These are phyloP conservation scores for Clamator glandarius DNA, from an alignment of 2,797 vertebrate genomes.

Conservation along the genomic window DNA sequence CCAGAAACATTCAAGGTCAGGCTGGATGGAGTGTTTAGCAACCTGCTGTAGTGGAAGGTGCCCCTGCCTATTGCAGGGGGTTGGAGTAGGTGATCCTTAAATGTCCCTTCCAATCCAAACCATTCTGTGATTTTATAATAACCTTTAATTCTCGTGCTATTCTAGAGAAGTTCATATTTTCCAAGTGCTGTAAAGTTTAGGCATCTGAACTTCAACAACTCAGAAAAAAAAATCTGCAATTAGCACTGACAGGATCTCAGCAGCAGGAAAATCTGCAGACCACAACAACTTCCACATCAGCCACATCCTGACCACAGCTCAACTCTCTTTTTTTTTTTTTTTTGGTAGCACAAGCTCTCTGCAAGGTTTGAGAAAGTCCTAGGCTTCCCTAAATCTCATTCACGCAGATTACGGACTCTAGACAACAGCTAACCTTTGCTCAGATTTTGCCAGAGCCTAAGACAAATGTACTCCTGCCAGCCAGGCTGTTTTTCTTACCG, in stretches of 20 bases:
- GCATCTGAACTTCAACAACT: not conserved
- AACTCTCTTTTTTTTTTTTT: not conserved
- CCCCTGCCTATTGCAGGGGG: not conserved
- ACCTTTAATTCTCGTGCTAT: not conserved
- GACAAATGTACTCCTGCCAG: not conserved
- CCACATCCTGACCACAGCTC: slow-evolving; percentile 54
- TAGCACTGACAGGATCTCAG: not conserved
- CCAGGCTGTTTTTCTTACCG: not conserved
- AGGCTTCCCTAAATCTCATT: not conserved
- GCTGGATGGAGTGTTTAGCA: not conserved
- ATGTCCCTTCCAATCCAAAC: not conserved
- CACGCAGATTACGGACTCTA: not conserved
- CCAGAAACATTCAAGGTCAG: not conserved
- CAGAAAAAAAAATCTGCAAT: not conserved
- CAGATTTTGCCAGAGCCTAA: not conserved
- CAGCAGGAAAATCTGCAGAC: not conserved
- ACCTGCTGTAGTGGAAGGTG: not conserved
- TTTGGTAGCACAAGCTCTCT: not conserved
- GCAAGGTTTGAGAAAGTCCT: not conserved
- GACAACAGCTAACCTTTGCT: not conserved
- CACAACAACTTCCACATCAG: not conserved
- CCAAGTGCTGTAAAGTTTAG: not conserved
- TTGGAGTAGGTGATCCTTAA: not conserved
- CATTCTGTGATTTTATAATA: not conserved
- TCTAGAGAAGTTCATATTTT: not conserved